Evolutionary conservation across 2,888 invertebrate genomes (phyloP).

Genomic region (Calameuta pallipes): DNA sequence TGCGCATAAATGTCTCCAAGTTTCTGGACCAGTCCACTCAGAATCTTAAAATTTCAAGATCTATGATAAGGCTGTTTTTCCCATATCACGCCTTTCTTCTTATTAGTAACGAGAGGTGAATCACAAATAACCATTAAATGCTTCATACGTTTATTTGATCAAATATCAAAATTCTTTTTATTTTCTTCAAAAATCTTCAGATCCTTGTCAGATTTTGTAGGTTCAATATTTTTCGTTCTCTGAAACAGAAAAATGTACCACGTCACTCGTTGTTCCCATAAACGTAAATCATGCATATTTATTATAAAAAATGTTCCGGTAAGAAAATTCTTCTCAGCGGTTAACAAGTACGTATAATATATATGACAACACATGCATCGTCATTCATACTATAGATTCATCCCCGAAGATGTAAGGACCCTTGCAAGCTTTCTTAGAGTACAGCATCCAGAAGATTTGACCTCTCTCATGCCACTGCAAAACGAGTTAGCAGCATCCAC

Average conservation of each 20-base stretch:
- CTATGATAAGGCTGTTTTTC: background rate
- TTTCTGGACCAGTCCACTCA: background rate
- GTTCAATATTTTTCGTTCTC: background rate
- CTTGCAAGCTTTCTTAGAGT: conserved; percentile 11
- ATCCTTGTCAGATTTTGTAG: background rate
- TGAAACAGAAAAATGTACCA: background rate
- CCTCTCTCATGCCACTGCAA: conserved; percentile 32
- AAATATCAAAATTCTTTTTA: background rate
- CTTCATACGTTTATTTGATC: background rate
- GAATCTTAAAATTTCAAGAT: background rate
- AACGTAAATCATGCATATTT: background rate
- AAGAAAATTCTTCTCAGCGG: background rate
- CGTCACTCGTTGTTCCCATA: background rate
- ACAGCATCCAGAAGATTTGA: conserved; percentile 27
- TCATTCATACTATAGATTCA: background rate
- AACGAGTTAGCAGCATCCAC: conserved; percentile 8
- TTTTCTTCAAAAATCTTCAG: background rate
- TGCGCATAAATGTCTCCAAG: background rate
- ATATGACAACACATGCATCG: background rate
- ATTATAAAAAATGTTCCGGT: too few species aligned
- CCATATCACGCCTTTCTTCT: background rate
- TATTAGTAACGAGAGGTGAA: background rate
- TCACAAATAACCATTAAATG: background rate
- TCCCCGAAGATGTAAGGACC: background rate
- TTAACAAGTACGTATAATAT: background rate